Percentiles rank a stretch among this genome's conserved stretches.
phyloP scores from a whole-genome alignment of 1,140 invertebrate genomes.

The Zaprionus camerounensis region DNA sequence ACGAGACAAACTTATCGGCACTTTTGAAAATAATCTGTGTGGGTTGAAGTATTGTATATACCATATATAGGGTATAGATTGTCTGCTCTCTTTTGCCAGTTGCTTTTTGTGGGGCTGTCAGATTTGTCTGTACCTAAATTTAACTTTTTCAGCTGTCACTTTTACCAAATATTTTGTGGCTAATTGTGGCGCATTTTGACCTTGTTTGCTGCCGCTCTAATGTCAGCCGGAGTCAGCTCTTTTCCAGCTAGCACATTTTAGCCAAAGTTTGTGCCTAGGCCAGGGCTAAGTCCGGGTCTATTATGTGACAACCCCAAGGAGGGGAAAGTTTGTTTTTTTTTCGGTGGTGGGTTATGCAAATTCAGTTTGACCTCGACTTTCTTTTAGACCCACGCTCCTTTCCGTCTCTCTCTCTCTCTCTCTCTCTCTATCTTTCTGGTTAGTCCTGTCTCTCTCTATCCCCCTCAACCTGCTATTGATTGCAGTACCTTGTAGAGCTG shows the following conservation, averaged over 20 bases:
- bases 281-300: conserved; percentile 1
- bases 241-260: conserved; percentile 7
- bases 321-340: conserved; percentile 8
- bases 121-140: conserved; percentile 38
- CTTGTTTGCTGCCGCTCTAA: conserved; percentile 32
- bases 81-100: conserved; percentile 1
- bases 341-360: conserved; percentile 48
- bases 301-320: conserved; percentile 2
- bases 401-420: background rate
- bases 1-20: background rate
- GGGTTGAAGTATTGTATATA: background rate
- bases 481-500: background rate
- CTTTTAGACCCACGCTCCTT: background rate
- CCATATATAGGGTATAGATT: conserved; percentile 13
- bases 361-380: conserved; percentile 25
- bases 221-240: conserved; percentile 1
- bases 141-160: conserved; percentile 42
- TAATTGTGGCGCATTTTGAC: conserved; percentile 48
- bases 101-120: conserved; percentile 12
- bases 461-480: background rate
- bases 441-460: background rate
- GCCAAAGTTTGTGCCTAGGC: background rate
- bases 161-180: conserved; percentile 39
- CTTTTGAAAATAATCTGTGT: conserved; percentile 2
- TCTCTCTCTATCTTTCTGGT: conserved; percentile 6